phyloP scores from a whole-genome alignment of 2,888 invertebrate species.

The Eupeodes luniger region DNA sequence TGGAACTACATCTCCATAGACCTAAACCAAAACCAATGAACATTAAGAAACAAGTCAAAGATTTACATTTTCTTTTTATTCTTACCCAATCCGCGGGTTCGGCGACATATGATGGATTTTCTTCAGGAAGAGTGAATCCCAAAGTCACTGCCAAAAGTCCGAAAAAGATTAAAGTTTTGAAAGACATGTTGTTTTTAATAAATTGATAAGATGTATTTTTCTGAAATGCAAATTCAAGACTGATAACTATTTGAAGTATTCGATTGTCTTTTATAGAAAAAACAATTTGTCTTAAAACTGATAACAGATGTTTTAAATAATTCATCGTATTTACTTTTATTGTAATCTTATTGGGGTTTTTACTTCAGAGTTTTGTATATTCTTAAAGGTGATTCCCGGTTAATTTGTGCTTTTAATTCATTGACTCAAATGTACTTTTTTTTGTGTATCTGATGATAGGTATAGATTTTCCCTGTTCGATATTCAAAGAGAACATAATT shows the following conservation, averaged over 20 bases:
- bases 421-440: not conserved
- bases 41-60: not conserved
- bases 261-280: not conserved
- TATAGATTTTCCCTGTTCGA: too few relatives aligned
- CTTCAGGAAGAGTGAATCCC: conserved; percentile 47
- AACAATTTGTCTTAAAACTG: not conserved
- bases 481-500: too few relatives aligned
- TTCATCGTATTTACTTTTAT: not conserved
- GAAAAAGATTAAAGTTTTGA: conserved; percentile 25
- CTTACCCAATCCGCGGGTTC: conserved; percentile 23
- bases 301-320: not conserved
- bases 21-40: not conserved
- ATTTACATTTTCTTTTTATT: not conserved
- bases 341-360: not conserved
- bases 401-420: not conserved
- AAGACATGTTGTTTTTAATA: conserved; percentile 1
- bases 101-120: not conserved
- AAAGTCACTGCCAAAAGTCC: conserved; percentile 31
- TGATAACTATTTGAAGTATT: not conserved
- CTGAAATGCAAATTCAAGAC: not conserved
- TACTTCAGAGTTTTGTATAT: not conserved
- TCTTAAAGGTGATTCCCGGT: not conserved
- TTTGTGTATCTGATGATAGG: too few relatives aligned
- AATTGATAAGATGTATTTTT: not conserved
- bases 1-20: conserved; percentile 14